phyloP scores from a whole-genome alignment of 2,797 vertebrate genomes.

The Halcyon smyrnensis region DNA sequence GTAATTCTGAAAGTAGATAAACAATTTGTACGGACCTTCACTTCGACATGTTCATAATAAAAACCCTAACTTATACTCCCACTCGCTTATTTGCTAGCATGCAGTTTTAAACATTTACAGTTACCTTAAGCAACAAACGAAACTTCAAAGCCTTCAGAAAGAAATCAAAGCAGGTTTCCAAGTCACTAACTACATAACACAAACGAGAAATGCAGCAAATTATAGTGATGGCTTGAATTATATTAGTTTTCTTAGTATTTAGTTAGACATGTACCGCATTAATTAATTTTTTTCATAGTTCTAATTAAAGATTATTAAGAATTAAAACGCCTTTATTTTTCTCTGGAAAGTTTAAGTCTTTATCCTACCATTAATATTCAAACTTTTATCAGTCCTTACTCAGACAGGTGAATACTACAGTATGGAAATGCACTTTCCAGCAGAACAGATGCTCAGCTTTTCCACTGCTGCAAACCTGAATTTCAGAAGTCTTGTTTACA shows the following conservation, averaged over 20 bases:
- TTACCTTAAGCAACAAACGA: not conserved
- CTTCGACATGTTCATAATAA: not conserved
- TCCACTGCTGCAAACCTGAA: not conserved
- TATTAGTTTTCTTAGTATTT: not conserved
- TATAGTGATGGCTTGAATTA: not conserved
- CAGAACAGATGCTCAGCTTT: not conserved
- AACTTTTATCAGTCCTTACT: not conserved
- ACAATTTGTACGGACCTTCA: not conserved
- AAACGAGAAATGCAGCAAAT: not conserved
- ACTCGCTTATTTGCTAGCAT: not conserved
- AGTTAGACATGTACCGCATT: not conserved
- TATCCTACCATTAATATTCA: not conserved
- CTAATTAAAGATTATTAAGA: slow-evolving; percentile 10
- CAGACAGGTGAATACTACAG: not conserved
- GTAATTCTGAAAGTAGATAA: not conserved
- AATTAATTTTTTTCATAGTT: slow-evolving; percentile 13
- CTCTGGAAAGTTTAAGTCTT: not conserved
- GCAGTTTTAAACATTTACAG: not conserved
- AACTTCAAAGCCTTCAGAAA: not conserved
- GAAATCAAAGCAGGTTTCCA: not conserved
- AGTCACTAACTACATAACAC: not conserved
- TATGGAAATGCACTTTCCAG: slow-evolving; percentile 20
- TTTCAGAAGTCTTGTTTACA: slow-evolving; percentile 13
- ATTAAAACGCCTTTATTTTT: slow-evolving; percentile 40
- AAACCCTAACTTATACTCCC: not conserved